These are phyloP conservation scores for Bombus terrestris DNA, from an alignment of 1,140 invertebrate species.

Conservation along the genomic window DNA sequence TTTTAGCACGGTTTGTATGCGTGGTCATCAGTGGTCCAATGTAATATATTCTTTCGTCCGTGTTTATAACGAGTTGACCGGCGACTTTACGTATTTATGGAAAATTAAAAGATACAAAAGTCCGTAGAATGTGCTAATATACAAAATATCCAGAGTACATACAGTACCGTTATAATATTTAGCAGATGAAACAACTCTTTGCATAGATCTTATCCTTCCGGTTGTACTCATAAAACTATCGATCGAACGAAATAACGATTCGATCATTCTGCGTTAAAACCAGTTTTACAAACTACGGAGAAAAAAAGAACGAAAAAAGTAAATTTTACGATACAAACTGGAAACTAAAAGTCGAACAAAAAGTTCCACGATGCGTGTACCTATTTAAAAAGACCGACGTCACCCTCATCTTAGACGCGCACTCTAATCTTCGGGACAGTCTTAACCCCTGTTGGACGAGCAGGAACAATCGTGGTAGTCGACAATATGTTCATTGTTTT, in stretches of 20 bases:
- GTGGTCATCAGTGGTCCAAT: no score
- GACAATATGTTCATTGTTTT: conserved; percentile 54
- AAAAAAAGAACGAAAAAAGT: not conserved
- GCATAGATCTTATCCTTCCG: not conserved
- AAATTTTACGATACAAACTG: not conserved
- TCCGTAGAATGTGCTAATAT: no score
- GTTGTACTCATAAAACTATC: no score
- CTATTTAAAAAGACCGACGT: not conserved
- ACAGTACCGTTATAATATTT: no score
- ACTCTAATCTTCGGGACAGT: not conserved
- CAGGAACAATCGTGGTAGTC: not conserved
- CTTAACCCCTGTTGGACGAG: conserved; percentile 22
- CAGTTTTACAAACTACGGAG: no score
- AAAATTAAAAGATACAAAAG: not conserved
- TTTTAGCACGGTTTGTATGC: not conserved
- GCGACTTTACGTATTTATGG: no score
- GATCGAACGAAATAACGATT: no score
- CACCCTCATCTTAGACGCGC: not conserved
- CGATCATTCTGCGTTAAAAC: no score
- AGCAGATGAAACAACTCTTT: no score
- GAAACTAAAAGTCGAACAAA: not conserved
- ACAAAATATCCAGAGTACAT: no score
- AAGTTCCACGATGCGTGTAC: not conserved
- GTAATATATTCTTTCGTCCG: not conserved
- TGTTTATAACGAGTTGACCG: not conserved